Conservation (phyloP, 2,113 vertebrate species). For the Protobothrops mucrosquamatus region DNA sequence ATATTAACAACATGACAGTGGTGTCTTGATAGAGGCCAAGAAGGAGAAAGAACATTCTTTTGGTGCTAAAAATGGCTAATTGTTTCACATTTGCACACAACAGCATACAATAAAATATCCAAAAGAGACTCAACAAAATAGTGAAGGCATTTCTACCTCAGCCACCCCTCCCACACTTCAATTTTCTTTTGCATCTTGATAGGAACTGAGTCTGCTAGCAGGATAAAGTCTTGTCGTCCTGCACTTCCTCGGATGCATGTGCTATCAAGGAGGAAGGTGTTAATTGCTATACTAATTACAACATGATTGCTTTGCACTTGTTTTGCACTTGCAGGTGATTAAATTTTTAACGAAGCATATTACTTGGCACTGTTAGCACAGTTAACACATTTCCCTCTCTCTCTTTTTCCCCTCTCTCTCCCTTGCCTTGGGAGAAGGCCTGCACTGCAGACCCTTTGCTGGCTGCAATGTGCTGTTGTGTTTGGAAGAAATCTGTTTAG, state of each 20-base stretch:
- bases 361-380: conserved; percentile 93
- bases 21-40: neutral
- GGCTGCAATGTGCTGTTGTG: conserved; percentile 70
- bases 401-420: conserved; percentile 55
- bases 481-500: conserved; percentile 67
- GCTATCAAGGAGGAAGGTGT: conserved; percentile 87
- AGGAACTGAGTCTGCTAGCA: conserved; percentile 82
- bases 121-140: conserved; percentile 47
- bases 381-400: conserved; percentile 89
- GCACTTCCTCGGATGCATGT: conserved; percentile 80
- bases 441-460: conserved; percentile 67
- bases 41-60: conserved; percentile 23
- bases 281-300: conserved; percentile 99
- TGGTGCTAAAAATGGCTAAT: conserved; percentile 67
- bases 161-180: conserved; percentile 26
- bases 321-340: conserved; percentile 99
- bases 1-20: neutral
- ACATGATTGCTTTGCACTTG: conserved; percentile 99
- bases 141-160: conserved; percentile 72
- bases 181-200: conserved; percentile 60
- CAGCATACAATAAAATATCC: conserved; percentile 50
- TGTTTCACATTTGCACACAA: conserved; percentile 53
- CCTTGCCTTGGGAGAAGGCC: conserved; percentile 77
- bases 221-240: conserved; percentile 82
- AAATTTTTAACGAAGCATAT: conserved; percentile 99